Evolutionary conservation across 1,140 invertebrate genomes (phyloP), one percentile per base, ranked within the genome.

Genomic region (Penaeus vannamei): DNA sequence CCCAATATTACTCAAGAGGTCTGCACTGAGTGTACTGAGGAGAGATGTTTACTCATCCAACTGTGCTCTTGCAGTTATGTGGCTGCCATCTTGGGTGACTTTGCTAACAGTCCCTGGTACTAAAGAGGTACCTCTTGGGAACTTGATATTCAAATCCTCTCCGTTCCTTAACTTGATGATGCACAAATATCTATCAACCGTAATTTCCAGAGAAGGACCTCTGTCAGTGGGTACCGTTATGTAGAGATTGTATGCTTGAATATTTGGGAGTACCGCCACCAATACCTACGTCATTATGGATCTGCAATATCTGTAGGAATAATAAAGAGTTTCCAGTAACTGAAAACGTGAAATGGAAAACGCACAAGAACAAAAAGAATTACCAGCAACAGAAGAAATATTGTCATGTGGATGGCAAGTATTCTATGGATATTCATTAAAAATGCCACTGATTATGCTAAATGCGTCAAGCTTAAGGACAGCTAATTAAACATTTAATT

Each of bases 221-320:
- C 20, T 29, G 22, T 22, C 20, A 23, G 69, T 14, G 29, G 87
- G 42, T 36, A 84, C 23, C 42, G 69, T 84, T 23, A 89, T 89
- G 59, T 84, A 89, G 14, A 89, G 77, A n/a, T 89, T 85, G 29
- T 83, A 79, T 2, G 64, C 72, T 26, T 66, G 64, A 77, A 89
- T 89, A 72, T 89, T 89, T 29, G 87, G 87, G n/a, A 84, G 53
- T 26, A 89, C 83, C 66, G 85, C 87, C 53, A 79, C 61, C 32
- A 89, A 42, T 19, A 89, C 72, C 23, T 85, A 69, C 83, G 20
- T 26, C 87, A 89, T 89, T 81, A 17, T 87, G 69, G 29, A 2
- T 46, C 42, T 80, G 17, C 17, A 53, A 53, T 53, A 53, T 53
- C 53, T 53, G 53, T 53, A 8, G 53, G 53, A 53, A 12, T 53